phyloP scores from a whole-genome alignment of 2,113 vertebrate species.

The Gallinago paraguaiae region DNA sequence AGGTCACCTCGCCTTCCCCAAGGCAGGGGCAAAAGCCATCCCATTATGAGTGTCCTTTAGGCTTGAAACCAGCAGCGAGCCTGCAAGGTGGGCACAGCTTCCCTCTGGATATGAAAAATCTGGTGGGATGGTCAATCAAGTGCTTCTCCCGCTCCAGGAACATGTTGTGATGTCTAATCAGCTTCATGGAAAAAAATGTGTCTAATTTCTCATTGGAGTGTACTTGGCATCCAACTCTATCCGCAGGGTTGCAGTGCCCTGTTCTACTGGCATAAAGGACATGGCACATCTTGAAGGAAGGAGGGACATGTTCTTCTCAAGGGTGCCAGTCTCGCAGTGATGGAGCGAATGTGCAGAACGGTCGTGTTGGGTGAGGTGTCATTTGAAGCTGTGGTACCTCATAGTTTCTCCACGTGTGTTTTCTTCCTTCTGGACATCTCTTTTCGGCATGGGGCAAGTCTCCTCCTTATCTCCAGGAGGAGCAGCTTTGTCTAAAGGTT shows the following conservation, averaged over 20 bases:
- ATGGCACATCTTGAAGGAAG: not conserved
- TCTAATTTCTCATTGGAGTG: not conserved
- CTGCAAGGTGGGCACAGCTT: not conserved
- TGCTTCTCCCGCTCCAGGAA: not conserved
- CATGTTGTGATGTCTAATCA: not conserved
- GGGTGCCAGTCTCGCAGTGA: not conserved
- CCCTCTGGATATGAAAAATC: not conserved
- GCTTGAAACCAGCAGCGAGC: not conserved
- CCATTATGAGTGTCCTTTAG: fast-evolving
- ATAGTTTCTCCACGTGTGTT: not conserved
- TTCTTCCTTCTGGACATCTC: not conserved
- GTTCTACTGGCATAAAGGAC: not conserved
- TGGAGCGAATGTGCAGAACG: not conserved
- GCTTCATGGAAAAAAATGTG: not conserved
- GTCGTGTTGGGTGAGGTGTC: not conserved
- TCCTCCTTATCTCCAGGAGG: not conserved
- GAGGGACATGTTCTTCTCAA: not conserved
- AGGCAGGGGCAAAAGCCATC: not conserved
- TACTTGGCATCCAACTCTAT: not conserved
- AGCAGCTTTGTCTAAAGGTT: not conserved
- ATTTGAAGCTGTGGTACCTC: not conserved
- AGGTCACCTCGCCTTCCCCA: not conserved
- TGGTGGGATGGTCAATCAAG: fast-evolving
- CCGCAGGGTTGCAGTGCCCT: not conserved
- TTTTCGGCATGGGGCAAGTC: not conserved